Base-by-base conservation (phyloP, 2,113 vertebrate genomes). In the Epinephelus lanceolatus region DNA sequence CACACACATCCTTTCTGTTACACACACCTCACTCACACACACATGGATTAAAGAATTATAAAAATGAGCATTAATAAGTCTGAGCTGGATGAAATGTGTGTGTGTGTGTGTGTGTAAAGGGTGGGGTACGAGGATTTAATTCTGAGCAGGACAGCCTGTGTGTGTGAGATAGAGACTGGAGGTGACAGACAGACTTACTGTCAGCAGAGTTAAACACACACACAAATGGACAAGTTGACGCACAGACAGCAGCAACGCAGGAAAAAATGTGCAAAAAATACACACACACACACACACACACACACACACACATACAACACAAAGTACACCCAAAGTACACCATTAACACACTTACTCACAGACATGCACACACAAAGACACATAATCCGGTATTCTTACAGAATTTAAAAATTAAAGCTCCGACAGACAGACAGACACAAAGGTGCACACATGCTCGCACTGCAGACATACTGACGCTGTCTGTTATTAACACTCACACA, bases 81-180 rank as follows among this genome's bases (percentile, higher is more conserved):
- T 89, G 70, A 83, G 83, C 69, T 63, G 37, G 65, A 51, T 80
- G 72, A 75, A 33, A 19, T 73, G 52, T 62, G 68, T 68, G 21
- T 49, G n/a, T 12, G 57, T 53, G 61, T 73, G 59, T 62, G 62
- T 68, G 21, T 49, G 18, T 9, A 25, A 56, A 71, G 56, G 45
- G 37, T 0, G n/a, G 53, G 14, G 42, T 49, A 17, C 23, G 11
- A 78, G 86, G 88, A 85, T 88, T 91, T 85, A 81, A 72, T 74
- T 84, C 51, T 14, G 55, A 63, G 77, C 68, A 81, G 63, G 81
- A 83, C 76, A 51, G 90, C 25, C 79, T 93, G 90, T 76, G 56
- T 88, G 88, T 79, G 80, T 62, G 84, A 87, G 89, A 93, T 89
- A 86, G 84, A 88, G 83, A 87, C 86, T 73, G 66, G 55, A 89